phyloP scores from a whole-genome alignment of 2,888 invertebrate genomes.

The Euclidia mi region DNA sequence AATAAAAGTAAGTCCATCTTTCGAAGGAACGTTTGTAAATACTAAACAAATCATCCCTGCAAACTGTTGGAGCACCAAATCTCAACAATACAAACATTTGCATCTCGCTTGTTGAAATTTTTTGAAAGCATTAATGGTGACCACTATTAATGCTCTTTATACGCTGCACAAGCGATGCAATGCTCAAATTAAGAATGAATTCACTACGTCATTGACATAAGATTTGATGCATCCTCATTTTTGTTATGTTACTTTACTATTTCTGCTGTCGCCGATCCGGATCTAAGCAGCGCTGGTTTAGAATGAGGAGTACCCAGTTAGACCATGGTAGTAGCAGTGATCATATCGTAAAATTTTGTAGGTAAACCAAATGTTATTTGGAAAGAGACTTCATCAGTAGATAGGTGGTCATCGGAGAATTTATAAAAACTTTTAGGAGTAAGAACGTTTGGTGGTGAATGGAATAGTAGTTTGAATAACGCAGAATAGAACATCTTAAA shows the following conservation, averaged over 20 bases:
- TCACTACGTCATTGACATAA: neutral
- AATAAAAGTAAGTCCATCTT: neutral
- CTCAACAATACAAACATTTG: neutral
- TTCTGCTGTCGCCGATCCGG: constrained; percentile 65
- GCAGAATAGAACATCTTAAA: too few relatives aligned
- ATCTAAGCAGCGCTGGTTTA: constrained; percentile 60
- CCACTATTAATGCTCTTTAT: too few relatives aligned
- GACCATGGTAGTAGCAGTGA: neutral
- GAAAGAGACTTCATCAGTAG: neutral
- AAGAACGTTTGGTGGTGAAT: neutral
- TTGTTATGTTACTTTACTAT: constrained; percentile 36
- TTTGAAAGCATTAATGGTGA: too few relatives aligned
- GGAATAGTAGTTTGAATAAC: neutral
- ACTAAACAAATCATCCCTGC: too few relatives aligned
- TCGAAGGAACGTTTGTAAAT: too few relatives aligned
- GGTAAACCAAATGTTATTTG: neutral
- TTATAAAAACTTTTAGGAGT: constrained; percentile 2
- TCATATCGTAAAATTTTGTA: constrained; percentile 1
- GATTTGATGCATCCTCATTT: constrained; percentile 28
- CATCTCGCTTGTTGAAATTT: too few relatives aligned
- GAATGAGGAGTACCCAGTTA: constrained; percentile 2
- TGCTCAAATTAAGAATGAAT: neutral
- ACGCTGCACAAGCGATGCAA: too few relatives aligned
- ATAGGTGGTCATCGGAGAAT: constrained; percentile 13
- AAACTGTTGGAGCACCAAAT: neutral